Percentiles rank a stretch among this genome's conserved stretches.
Conservation (phyloP, 2,888 invertebrate genomes). For the Eurytoma californica region DNA sequence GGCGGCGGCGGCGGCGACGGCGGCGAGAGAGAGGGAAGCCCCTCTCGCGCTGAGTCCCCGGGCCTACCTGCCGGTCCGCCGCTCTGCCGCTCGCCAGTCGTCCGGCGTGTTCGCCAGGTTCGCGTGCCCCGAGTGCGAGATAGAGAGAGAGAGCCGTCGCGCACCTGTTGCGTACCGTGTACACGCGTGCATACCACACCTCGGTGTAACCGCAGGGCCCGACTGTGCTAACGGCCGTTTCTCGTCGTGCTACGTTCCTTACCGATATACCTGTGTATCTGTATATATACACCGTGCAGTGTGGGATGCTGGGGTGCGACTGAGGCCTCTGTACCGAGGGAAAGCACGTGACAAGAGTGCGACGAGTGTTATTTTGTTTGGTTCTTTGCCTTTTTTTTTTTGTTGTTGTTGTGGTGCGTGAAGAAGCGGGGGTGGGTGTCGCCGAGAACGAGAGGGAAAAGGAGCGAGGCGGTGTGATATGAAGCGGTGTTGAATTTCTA, state of each 20-base stretch:
- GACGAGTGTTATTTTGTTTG: background rate
- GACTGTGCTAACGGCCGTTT: background rate
- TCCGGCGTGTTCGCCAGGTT: slow-evolving; percentile 51
- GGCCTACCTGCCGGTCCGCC: slow-evolving; percentile 42
- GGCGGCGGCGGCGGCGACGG: background rate
- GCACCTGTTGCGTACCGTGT: background rate
- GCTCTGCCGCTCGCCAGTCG: slow-evolving; percentile 41
- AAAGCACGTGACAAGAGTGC: background rate
- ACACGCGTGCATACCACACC: background rate
- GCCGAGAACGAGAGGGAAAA: background rate
- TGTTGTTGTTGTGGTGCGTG: background rate
- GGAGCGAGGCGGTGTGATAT: slow-evolving; percentile 10
- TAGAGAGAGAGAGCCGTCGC: background rate
- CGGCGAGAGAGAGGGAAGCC: slow-evolving; percentile 16
- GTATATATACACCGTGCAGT: background rate
- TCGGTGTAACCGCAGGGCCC: background rate
- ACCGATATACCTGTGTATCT: background rate
- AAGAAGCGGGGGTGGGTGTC: background rate
- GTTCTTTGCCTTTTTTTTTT: background rate
- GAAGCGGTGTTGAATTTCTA: slow-evolving; percentile 1
- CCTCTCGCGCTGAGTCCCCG: slow-evolving; percentile 1
- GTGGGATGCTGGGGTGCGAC: background rate
- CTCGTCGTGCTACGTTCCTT: background rate
- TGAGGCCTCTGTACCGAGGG: background rate
- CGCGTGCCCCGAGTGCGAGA: slow-evolving; percentile 1